Evolutionary conservation across 2,888 invertebrate species (phyloP).

Genomic region (Pyrrhosoma nymphula): DNA sequence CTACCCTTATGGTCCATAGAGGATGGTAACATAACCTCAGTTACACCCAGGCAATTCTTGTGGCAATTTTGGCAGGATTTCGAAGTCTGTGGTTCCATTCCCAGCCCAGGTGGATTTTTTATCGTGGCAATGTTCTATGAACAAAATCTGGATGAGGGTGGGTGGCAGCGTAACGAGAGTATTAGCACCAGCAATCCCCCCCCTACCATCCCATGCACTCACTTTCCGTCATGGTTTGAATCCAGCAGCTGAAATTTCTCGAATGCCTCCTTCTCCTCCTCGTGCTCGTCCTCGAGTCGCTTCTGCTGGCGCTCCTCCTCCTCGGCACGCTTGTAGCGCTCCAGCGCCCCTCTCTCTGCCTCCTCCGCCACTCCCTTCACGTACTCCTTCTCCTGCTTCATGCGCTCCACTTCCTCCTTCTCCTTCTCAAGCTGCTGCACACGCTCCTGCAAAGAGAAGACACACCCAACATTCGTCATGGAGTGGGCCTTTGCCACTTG

Average conservation of each 20-base stretch:
- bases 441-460: constrained; percentile 78
- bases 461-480: constrained; percentile 39
- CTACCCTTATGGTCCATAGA: no score
- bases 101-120: no score
- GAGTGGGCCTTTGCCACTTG: no score
- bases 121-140: no score
- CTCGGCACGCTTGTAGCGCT: constrained; percentile 86
- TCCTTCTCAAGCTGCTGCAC: constrained; percentile 86
- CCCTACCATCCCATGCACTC: constrained; percentile 69
- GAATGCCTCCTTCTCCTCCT: constrained; percentile 83
- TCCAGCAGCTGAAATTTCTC: constrained; percentile 90
- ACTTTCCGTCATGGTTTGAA: constrained; percentile 87
- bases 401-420: constrained; percentile 87
- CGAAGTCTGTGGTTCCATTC: no score
- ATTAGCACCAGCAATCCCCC: no score
- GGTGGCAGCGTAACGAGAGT: no score
- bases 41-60: no score
- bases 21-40: no score
- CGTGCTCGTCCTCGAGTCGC: constrained; percentile 81
- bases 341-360: constrained; percentile 87
- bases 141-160: no score
- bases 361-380: constrained; percentile 87
- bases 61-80: no score
- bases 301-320: constrained; percentile 81
- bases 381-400: constrained; percentile 88